Percentiles rank a stretch among this genome's conserved stretches.
Evolutionary conservation across 2,888 invertebrate species (phyloP).

Genomic region (Liopterus haemorrhoidalis): DNA sequence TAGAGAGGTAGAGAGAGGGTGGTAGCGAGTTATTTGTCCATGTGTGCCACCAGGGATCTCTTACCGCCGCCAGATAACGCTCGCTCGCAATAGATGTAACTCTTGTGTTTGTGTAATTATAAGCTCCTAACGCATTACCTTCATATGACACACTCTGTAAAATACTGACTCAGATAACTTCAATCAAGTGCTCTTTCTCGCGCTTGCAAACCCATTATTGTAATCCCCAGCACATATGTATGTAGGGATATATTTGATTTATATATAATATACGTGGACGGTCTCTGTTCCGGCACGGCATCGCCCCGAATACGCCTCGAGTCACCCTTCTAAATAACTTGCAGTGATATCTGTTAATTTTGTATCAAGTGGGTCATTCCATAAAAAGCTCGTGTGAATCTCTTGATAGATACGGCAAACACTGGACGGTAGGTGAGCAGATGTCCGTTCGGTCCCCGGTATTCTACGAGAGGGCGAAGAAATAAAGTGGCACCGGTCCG

Average conservation of each 20-base stretch:
- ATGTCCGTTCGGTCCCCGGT: too few species aligned
- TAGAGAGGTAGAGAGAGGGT: conserved; percentile 8
- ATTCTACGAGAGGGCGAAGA: conserved; percentile 9
- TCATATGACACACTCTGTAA: conserved; percentile 32
- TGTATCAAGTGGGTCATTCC: too few species aligned
- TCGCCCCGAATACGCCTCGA: too few species aligned
- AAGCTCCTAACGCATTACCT: conserved; percentile 32
- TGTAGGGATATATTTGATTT: too few species aligned
- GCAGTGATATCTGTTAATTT: too few species aligned
- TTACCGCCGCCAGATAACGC: neutral
- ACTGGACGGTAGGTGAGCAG: too few species aligned
- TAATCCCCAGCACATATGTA: too few species aligned
- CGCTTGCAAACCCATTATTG: neutral
- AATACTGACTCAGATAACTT: conserved; percentile 41
- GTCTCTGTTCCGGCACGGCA: too few species aligned
- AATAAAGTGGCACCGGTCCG: conserved; percentile 32
- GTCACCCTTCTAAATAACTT: too few species aligned
- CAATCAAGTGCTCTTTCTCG: conserved; percentile 40
- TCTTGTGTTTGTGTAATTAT: conserved; percentile 30
- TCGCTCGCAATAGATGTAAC: neutral
- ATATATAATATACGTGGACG: too few species aligned
- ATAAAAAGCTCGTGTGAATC: too few species aligned
- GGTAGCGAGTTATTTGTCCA: neutral
- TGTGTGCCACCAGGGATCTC: conserved; percentile 6
- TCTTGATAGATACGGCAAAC: too few species aligned